Conservation (phyloP, 2,888 invertebrate species). For the Apamea anceps region DNA sequence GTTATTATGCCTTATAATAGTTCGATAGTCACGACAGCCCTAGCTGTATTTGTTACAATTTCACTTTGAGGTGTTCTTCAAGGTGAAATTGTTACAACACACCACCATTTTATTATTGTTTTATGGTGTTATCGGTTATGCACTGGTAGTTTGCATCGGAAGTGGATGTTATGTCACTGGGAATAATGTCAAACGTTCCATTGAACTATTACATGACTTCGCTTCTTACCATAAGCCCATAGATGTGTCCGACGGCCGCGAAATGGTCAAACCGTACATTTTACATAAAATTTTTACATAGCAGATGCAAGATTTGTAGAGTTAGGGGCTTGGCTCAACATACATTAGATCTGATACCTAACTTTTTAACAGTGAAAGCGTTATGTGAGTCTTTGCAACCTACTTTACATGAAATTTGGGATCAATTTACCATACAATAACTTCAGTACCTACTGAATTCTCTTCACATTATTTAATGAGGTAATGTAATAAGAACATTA, state of each 20-base stretch:
- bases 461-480: no score
- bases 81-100: background rate
- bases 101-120: conserved; percentile 11
- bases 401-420: background rate
- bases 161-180: conserved; percentile 3
- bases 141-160: background rate
- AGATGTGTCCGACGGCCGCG: background rate
- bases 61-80: conserved; percentile 26
- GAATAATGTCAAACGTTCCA: background rate
- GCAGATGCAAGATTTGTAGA: no score
- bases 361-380: background rate
- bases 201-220: background rate
- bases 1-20: conserved; percentile 26
- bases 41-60: conserved; percentile 19
- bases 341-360: background rate
- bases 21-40: conserved; percentile 39
- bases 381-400: background rate
- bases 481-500: background rate
- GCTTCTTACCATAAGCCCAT: background rate
- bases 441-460: background rate
- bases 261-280: background rate
- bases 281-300: background rate
- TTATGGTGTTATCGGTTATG: conserved; percentile 13
- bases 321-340: background rate
- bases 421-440: background rate